Base-by-base conservation (phyloP, 1,140 invertebrate species). In the Asobara japonica region DNA sequence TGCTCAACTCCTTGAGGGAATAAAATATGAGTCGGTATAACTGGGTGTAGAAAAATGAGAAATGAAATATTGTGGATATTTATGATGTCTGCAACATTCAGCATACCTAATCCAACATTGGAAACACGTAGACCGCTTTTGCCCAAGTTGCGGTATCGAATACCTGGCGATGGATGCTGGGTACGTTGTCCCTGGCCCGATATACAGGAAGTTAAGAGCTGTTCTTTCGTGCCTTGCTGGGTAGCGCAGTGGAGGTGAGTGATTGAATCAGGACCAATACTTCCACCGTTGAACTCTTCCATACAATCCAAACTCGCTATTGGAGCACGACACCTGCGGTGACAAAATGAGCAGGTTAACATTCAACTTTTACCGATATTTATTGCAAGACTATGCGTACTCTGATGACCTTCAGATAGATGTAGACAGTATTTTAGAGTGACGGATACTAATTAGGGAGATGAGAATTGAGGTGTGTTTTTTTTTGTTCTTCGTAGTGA, bases 41-140 rank as follows among this genome's bases (percentile, higher is more conserved):
- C 10, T 25, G 25, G 20, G 16, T 61, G 13, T 11, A 61, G 13
- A 18, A 18, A 18, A 56, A 65, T 3, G 29, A 30, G 27, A 16
- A 16, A 61, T 61, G 29, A 33, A 69, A 29, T 8, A 60, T 56
- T 69, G 31, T 31, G n/a, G 20, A 38, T 13, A n/a, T 41, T 38
- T 36, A 13, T 22, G 8, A 29, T 29, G 8, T 48, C 16, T 61
- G 20, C 69, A 22, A 81, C 76, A 83, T 79, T 79, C 64, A 81
- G 86, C 89, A 88, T 89, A 92, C 93, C 93, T 80, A 97, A 89
- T 73, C 95, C 96, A 79, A 98, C 93, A 84, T 96, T 97, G 74
- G 96, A 97, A 65, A 97, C 95, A 76, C 95, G 90, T 72, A 98
- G 90, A 65, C 96, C 96, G 80, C 95, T 96, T 88, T 97, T 97